These are phyloP conservation scores for Phylloscopus whistleri DNA, from an alignment of 2,113 vertebrate species.

Conservation along the genomic window DNA sequence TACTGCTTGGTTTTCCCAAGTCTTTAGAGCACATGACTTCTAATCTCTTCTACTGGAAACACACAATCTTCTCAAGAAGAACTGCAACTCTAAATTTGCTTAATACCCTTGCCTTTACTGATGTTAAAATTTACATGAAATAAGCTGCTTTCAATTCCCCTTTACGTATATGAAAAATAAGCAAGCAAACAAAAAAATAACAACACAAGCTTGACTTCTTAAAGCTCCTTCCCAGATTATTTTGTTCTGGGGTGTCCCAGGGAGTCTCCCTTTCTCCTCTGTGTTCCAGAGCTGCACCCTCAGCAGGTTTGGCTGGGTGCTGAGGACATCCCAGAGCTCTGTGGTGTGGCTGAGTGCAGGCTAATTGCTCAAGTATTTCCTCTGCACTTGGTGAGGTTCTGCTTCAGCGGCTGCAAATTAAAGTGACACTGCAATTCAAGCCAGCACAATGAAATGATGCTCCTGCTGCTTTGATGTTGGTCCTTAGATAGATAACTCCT, in stretches of 20 bases:
- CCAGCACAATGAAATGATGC: constrained; percentile 2
- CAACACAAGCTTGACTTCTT: background rate
- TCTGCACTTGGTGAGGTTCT: constrained; percentile 5
- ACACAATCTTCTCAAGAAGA: background rate
- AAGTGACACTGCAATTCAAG: constrained; percentile 41
- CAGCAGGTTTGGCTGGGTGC: background rate
- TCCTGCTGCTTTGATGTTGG: constrained; percentile 8
- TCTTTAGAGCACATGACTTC: background rate
- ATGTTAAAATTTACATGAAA: background rate
- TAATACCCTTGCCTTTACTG: background rate
- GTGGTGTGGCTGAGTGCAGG: background rate
- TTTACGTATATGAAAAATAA: background rate
- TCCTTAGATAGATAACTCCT: background rate
- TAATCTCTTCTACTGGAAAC: background rate
- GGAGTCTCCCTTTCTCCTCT: background rate
- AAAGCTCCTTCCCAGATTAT: background rate
- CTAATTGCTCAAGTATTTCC: constrained; percentile 11
- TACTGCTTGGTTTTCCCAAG: background rate
- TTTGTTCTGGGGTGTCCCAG: background rate
- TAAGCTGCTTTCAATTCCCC: background rate
- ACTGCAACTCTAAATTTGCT: background rate
- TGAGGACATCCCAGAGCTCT: background rate
- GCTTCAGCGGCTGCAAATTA: constrained; percentile 48
- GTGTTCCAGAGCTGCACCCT: background rate
- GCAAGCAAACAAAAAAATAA: background rate